Percentiles rank a stretch among this genome's conserved stretches.
phyloP scores from a whole-genome alignment of 1,140 invertebrate genomes.

The Hycleus phaleratus region DNA sequence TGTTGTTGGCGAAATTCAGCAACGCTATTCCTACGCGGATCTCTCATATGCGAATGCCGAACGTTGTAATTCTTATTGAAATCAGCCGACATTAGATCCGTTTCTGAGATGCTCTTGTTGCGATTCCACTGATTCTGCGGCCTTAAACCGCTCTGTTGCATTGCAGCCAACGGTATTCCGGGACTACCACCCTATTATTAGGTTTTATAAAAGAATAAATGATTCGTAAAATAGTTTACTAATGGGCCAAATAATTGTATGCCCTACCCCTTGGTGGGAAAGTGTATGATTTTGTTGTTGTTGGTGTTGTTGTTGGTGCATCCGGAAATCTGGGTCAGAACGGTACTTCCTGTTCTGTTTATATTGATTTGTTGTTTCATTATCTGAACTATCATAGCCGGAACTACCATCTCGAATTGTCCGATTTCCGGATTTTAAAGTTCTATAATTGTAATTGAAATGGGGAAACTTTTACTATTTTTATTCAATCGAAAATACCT shows the following conservation, averaged over 20 bases:
- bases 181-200: slow-evolving; percentile 12
- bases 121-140: slow-evolving; percentile 47
- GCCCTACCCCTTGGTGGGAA: slow-evolving; percentile 44
- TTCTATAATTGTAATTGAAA: slow-evolving; percentile 24
- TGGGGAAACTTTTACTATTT: background rate
- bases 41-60: slow-evolving; percentile 38
- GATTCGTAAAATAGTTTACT: no score
- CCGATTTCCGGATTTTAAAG: slow-evolving; percentile 39
- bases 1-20: slow-evolving; percentile 55
- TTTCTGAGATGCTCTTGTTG: slow-evolving; percentile 63
- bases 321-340: slow-evolving; percentile 76
- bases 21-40: slow-evolving; percentile 54
- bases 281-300: slow-evolving; percentile 35
- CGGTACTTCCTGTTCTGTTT: slow-evolving; percentile 58
- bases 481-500: slow-evolving; percentile 21
- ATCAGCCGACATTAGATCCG: slow-evolving; percentile 61
- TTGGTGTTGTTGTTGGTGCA: slow-evolving; percentile 47
- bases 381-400: slow-evolving; percentile 78
- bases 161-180: slow-evolving; percentile 46
- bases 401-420: slow-evolving; percentile 59
- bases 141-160: slow-evolving; percentile 51
- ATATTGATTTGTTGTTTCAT: slow-evolving; percentile 56
- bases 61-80: slow-evolving; percentile 28
- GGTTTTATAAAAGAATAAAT: background rate
- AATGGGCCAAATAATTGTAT: background rate